Conservation (phyloP, 2,113 vertebrate genomes). For the Corydoras sp. region DNA sequence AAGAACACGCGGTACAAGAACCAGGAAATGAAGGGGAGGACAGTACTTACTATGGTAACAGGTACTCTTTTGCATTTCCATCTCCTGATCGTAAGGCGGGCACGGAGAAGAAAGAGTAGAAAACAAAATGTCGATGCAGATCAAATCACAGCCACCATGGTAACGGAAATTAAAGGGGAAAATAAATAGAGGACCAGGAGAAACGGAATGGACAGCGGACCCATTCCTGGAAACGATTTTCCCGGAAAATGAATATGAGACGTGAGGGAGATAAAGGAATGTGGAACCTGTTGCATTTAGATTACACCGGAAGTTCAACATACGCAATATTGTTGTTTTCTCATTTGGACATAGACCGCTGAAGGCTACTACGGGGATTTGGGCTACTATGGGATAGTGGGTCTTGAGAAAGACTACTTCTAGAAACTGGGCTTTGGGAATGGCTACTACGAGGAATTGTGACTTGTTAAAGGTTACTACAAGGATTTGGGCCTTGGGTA, state of each 20-base stretch:
- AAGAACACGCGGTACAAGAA: constrained; percentile 51
- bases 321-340: background rate
- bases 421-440: too few species aligned
- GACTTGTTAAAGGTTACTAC: too few species aligned
- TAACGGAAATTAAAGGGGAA: constrained; percentile 50
- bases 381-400: too few species aligned
- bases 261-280: constrained; percentile 64
- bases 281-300: constrained; percentile 62
- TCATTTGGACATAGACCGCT: too few species aligned
- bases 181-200: constrained; percentile 50
- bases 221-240: constrained; percentile 74
- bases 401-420: too few species aligned
- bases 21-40: constrained; percentile 62
- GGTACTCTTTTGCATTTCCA: constrained; percentile 99
- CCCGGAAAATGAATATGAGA: constrained; percentile 70
- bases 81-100: constrained; percentile 96
- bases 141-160: constrained; percentile 86
- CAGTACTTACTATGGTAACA: constrained; percentile 99
- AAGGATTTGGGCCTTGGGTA: too few species aligned
- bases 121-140: constrained; percentile 88
- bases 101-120: constrained; percentile 98
- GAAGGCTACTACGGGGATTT: too few species aligned
- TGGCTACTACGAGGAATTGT: too few species aligned
- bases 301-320: constrained; percentile 66
- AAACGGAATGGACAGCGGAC: constrained; percentile 67